Percentiles rank a stretch among this genome's conserved stretches.
phyloP scores from a whole-genome alignment of 2,113 vertebrate species.

The Oophaga pumilio region DNA sequence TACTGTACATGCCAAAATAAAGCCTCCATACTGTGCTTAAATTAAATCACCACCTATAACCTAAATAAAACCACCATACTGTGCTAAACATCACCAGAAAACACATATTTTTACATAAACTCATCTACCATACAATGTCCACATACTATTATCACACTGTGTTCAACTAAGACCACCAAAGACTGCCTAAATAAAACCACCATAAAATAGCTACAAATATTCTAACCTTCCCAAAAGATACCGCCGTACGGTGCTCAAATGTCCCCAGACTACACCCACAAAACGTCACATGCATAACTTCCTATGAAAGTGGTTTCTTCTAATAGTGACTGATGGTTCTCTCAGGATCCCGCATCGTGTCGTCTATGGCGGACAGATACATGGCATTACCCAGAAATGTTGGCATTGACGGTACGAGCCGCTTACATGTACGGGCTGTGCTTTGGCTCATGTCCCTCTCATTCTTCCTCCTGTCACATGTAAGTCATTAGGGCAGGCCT shows the following conservation, averaged over 20 bases:
- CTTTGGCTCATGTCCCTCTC: not conserved
- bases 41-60: not conserved
- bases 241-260: not conserved
- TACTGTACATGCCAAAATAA: not conserved
- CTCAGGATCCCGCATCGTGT: not conserved
- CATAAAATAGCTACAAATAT: not conserved
- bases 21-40: not conserved
- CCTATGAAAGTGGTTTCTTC: not conserved
- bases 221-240: not conserved
- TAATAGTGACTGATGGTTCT: not conserved
- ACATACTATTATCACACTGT: not conserved
- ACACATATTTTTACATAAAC: no score
- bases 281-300: not conserved
- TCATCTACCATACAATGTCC: not conserved
- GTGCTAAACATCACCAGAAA: not conserved
- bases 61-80: not conserved
- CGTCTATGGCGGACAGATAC: not conserved
- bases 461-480: slow-evolving; percentile 11
- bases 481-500: not conserved
- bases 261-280: not conserved
- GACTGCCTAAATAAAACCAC: not conserved
- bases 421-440: not conserved
- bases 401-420: not conserved
- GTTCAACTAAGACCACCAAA: not conserved
- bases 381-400: not conserved